A percentile compares a stretch with the other conserved stretches of the same genome.
Conservation (phyloP, 2,113 vertebrate genomes). For the Zosterops japonicus region DNA sequence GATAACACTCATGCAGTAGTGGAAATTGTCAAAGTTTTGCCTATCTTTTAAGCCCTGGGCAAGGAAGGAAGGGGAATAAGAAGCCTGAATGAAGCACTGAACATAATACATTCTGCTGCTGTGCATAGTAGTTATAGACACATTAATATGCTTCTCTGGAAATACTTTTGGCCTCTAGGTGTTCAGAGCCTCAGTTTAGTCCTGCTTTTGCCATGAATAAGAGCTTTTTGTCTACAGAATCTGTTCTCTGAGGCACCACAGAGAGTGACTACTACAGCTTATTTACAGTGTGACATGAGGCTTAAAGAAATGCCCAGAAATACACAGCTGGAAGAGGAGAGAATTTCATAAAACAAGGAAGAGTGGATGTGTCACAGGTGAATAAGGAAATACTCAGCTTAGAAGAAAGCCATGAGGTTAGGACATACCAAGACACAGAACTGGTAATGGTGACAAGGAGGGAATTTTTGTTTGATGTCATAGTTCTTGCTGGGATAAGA, state of each 20-base stretch:
- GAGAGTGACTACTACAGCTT: background rate
- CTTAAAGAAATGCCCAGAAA: background rate
- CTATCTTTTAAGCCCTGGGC: background rate
- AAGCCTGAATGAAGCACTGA: background rate
- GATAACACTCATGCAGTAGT: background rate
- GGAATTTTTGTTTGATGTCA: background rate
- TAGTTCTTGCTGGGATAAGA: background rate
- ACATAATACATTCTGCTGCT: background rate
- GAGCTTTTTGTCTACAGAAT: background rate
- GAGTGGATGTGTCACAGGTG: background rate
- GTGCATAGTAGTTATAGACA: background rate
- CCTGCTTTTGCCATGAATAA: background rate
- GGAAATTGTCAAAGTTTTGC: background rate
- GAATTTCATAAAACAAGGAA: background rate
- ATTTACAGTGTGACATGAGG: background rate
- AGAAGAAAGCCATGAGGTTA: background rate
- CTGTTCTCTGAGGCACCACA: background rate
- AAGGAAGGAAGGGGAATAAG: background rate
- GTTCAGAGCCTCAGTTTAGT: background rate
- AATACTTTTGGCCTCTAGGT: background rate
- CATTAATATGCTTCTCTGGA: background rate
- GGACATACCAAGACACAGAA: background rate
- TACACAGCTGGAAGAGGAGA: background rate
- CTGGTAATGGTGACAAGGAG: background rate
- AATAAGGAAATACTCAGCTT: background rate